Percentiles rank a stretch among this genome's conserved stretches.
Evolutionary conservation across 2,113 vertebrate genomes (phyloP).

Genomic region (Dipodomys ordii): DNA sequence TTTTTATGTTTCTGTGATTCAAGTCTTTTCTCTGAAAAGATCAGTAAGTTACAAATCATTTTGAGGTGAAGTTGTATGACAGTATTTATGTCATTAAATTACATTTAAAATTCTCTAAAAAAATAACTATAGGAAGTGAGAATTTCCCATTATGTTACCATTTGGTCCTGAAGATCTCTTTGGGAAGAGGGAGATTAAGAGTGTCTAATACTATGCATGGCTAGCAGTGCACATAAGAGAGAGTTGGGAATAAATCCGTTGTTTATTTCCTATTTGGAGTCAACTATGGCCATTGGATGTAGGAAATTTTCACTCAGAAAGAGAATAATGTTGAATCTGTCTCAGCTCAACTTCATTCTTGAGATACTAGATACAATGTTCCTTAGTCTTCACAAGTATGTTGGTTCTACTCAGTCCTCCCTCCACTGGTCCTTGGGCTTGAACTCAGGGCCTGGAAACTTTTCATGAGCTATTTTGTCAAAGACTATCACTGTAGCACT

Average conservation of each 20-base stretch:
- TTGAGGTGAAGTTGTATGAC: neutral
- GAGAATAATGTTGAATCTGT: neutral
- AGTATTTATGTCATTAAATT: neutral
- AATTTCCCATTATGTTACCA: neutral
- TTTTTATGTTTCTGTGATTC: too few relatives aligned
- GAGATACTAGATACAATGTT: too few relatives aligned
- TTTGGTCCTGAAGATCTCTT: neutral
- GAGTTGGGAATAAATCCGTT: neutral
- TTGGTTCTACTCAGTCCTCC: too few relatives aligned
- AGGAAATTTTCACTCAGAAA: neutral
- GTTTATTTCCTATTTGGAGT: neutral
- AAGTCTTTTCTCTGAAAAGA: neutral
- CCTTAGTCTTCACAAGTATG: neutral
- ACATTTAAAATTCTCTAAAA: neutral
- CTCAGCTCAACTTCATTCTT: neutral
- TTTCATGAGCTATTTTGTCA: too few relatives aligned
- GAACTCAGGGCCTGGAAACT: too few relatives aligned
- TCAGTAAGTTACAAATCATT: neutral
- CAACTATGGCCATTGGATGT: neutral
- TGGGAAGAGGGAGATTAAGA: neutral
- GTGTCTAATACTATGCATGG: neutral
- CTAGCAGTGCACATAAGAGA: neutral
- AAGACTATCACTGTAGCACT: too few relatives aligned
- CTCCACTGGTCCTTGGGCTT: too few relatives aligned
- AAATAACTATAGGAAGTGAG: neutral